Base-by-base conservation (phyloP, 1,140 invertebrate genomes). In the Berghia stephanieae region DNA sequence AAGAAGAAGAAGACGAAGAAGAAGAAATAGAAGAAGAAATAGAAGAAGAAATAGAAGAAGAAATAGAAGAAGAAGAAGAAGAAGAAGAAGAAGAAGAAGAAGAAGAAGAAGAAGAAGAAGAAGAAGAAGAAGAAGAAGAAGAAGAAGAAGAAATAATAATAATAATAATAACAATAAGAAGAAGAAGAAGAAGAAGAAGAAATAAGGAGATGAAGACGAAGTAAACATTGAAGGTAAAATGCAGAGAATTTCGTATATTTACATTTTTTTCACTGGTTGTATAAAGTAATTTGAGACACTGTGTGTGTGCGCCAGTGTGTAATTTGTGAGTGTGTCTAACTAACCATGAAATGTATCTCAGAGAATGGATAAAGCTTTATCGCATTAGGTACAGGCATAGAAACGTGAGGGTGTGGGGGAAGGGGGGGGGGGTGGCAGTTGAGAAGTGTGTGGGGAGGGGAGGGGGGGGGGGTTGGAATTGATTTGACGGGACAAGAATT, bases 11-110 rank as follows among this genome's bases (percentile, higher is more conserved):
- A n/a, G 36, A 8, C 42, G 68, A 43, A 8, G 36, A 3, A 43
- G n/a, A 52, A 43, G 63, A 3, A 46, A 57, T 44, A 46, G 46
- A 43, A 72, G 70, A 46, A 42, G 57, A 44, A 49, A 52, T 60
- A 16, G 44, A 70, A 31, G 38, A 31, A 27, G 24, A 55, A 46
- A 55, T 21, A 55, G 16, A 31, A 38, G 5, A 46, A 49, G 36
- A 18, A 73, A 49, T 8, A 46, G 36, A 21, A 73, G 38, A 6
- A 55, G n/a, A 78, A 18, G 60, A 78, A 36, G 36, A 10, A 3
- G 13, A 49, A 38, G 16, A 73, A 36, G 36, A 34, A 46, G n/a
- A 46, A 49, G 36, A 18, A 73, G 49, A 27, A 16, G 57, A 27
- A 73, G 21, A 8, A 52, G 24, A 13, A 31, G 44, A 27, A 43